phyloP scores from a whole-genome alignment of 1,140 invertebrate species.

The Phocides pigmalion region DNA sequence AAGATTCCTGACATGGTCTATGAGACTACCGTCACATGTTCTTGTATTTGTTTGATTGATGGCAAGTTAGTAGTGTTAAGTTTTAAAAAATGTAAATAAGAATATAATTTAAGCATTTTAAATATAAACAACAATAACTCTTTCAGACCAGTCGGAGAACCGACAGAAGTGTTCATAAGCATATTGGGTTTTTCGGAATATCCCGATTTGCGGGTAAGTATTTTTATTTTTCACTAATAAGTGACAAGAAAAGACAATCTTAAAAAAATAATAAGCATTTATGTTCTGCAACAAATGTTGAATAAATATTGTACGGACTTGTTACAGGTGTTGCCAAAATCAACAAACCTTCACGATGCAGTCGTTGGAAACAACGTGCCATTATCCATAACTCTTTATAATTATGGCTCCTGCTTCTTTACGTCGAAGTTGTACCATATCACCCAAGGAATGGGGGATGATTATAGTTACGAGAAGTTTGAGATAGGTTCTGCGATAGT shows the following conservation, averaged over 20 bases:
- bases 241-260: too few relatives aligned
- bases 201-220: constrained; percentile 65
- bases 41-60: constrained; percentile 67
- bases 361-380: constrained; percentile 59
- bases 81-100: too few relatives aligned
- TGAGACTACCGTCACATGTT: constrained; percentile 64
- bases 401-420: constrained; percentile 68
- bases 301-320: too few relatives aligned
- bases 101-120: neutral
- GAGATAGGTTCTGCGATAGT: constrained; percentile 66
- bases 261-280: too few relatives aligned
- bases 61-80: constrained; percentile 52
- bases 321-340: constrained; percentile 63
- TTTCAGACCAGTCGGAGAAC: constrained; percentile 68
- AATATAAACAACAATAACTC: neutral
- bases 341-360: constrained; percentile 62
- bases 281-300: constrained; percentile 1
- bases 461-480: constrained; percentile 59
- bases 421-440: constrained; percentile 66
- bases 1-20: constrained; percentile 60
- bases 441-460: constrained; percentile 67
- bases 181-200: constrained; percentile 72
- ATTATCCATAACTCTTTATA: constrained; percentile 61
- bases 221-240: constrained; percentile 1
- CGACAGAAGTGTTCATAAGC: constrained; percentile 64